Evolutionary conservation across 2,797 vertebrate genomes (phyloP).

Genomic region (Huso huso): DNA sequence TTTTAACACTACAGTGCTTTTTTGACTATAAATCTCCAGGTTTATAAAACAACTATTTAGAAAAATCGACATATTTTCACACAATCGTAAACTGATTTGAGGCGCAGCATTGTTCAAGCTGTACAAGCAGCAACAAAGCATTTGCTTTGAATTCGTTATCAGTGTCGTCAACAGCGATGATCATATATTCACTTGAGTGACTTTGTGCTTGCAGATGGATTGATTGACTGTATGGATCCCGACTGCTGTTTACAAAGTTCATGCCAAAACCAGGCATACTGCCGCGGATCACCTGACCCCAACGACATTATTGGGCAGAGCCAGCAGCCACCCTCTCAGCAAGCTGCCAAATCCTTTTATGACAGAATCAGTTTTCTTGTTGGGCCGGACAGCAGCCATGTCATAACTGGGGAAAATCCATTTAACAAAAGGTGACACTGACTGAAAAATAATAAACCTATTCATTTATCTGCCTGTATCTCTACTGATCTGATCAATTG

Average conservation of each 20-base stretch:
- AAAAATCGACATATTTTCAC: too few species aligned
- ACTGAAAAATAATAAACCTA: background rate
- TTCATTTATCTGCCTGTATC: too few species aligned
- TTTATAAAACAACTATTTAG: too few species aligned
- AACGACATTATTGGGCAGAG: constrained; percentile 70
- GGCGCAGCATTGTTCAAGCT: too few species aligned
- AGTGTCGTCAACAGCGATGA: too few species aligned
- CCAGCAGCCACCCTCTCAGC: constrained; percentile 66
- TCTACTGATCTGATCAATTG: too few species aligned
- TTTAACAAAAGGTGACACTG: constrained; percentile 85
- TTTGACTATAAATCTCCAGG: too few species aligned
- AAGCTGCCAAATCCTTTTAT: constrained; percentile 81
- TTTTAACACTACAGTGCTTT: too few species aligned
- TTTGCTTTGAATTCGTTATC: too few species aligned
- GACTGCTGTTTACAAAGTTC: constrained; percentile 91
- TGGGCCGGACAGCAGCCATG: constrained; percentile 82
- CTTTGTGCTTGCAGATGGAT: constrained; percentile 75
- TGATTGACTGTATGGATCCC: constrained; percentile 94
- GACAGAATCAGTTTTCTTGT: constrained; percentile 85
- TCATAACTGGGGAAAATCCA: constrained; percentile 81
- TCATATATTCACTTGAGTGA: too few species aligned
- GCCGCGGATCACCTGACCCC: constrained; percentile 88
- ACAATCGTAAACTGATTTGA: too few species aligned
- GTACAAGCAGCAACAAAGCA: too few species aligned
- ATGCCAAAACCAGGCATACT: constrained; percentile 89